phyloP scores from a whole-genome alignment of 2,797 vertebrate species.

The Champsocephalus gunnari region DNA sequence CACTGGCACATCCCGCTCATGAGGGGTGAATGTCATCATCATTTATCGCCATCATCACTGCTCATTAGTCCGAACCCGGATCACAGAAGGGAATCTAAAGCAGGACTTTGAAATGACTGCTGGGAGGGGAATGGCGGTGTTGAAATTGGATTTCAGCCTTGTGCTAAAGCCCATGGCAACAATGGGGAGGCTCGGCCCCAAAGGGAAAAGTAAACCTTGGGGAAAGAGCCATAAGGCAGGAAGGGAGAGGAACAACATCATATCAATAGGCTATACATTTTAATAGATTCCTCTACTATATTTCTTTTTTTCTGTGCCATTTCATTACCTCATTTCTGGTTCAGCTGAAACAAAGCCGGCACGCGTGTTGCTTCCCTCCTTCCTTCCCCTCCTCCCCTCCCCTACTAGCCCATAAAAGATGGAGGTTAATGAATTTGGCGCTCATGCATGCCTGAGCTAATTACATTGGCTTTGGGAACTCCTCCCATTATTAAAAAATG shows the following conservation, averaged over 20 bases:
- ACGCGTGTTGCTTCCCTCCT: slow-evolving; percentile 33
- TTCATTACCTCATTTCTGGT: slow-evolving; percentile 19
- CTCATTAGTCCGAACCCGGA: slow-evolving; percentile 40
- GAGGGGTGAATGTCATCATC: slow-evolving; percentile 36
- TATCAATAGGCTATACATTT: slow-evolving; percentile 17
- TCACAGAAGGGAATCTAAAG: slow-evolving; percentile 42
- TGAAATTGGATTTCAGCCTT: slow-evolving; percentile 65
- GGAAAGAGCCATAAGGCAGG: slow-evolving; percentile 33
- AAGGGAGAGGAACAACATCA: neutral
- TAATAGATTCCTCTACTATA: slow-evolving; percentile 10
- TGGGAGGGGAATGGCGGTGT: slow-evolving; percentile 39
- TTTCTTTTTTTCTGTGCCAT: slow-evolving; percentile 21
- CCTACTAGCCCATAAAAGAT: slow-evolving; percentile 68
- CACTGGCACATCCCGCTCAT: slow-evolving; percentile 12
- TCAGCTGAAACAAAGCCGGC: slow-evolving; percentile 59
- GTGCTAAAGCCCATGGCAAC: slow-evolving; percentile 55
- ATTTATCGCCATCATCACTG: slow-evolving; percentile 41
- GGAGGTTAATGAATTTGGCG: slow-evolving; percentile 82
- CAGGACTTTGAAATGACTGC: slow-evolving; percentile 42
- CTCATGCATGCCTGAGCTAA: slow-evolving; percentile 78
- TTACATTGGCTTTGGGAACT: slow-evolving; percentile 78
- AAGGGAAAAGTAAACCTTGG: slow-evolving; percentile 47
- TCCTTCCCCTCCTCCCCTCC: slow-evolving; percentile 15
- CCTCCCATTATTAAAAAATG: slow-evolving; percentile 69
- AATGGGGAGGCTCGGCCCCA: slow-evolving; percentile 30